phyloP scores from a whole-genome alignment of 2,888 invertebrate species.

The Epirrita christyi region DNA sequence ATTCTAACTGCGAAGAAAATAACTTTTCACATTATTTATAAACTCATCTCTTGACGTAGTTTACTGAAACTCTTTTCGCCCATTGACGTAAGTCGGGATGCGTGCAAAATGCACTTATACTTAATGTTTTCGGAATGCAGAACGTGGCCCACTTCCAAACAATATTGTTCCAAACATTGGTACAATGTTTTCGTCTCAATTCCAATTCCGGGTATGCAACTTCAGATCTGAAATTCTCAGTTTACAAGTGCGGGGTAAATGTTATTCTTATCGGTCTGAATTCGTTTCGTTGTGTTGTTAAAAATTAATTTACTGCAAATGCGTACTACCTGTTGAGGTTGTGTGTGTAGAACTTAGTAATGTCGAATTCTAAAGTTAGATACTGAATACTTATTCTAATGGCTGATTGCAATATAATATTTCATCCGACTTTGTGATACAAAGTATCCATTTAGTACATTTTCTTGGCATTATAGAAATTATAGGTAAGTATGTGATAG shows the following conservation, averaged over 20 bases:
- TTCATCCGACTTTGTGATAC: no score
- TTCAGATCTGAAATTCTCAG: slow-evolving; percentile 24
- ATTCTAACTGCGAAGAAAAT: no score
- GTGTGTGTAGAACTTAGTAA: no score
- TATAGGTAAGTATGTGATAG: no score
- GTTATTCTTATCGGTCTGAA: background rate
- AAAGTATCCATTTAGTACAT: no score
- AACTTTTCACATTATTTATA: no score
- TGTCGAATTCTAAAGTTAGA: no score
- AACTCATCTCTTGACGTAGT: no score
- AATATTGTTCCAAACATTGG: background rate
- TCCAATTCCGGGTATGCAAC: slow-evolving; percentile 25
- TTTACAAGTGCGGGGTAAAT: background rate
- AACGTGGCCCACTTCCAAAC: slow-evolving; percentile 31
- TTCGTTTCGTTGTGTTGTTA: background rate
- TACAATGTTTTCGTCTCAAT: background rate
- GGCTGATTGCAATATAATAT: no score
- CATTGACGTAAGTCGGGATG: slow-evolving; percentile 4
- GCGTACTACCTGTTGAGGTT: no score
- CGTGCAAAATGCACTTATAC: slow-evolving; percentile 5
- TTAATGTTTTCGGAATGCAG: slow-evolving; percentile 8
- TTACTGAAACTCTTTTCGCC: background rate
- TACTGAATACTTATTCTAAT: no score
- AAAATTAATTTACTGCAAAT: background rate
- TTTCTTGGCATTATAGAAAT: no score